Conservation (phyloP, 2,113 vertebrate genomes). For the Leucoraja erinaceus region DNA sequence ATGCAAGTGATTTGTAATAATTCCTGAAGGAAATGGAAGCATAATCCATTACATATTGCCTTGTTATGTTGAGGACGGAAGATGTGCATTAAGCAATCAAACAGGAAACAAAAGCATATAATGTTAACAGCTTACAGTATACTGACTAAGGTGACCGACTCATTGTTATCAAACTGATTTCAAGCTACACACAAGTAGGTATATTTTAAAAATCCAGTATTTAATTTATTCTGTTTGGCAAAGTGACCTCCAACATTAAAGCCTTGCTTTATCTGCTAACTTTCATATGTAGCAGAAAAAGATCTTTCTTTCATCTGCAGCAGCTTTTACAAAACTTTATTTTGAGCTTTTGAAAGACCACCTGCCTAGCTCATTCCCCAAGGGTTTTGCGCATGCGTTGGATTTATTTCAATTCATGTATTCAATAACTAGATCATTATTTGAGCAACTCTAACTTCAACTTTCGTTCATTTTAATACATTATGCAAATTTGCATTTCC, state of each 20-base stretch:
- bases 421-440: neutral
- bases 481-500: neutral
- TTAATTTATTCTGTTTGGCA: neutral
- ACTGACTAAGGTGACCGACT: neutral
- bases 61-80: neutral
- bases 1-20: neutral
- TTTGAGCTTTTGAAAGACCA: neutral
- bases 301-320: neutral
- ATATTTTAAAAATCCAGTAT: neutral
- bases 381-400: neutral
- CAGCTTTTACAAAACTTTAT: neutral
- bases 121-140: neutral
- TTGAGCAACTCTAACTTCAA: neutral
- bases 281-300: neutral
- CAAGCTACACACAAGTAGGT: neutral
- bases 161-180: neutral
- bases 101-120: too few species aligned
- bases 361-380: neutral
- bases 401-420: neutral
- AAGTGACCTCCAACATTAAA: neutral
- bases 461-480: neutral
- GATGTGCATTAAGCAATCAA: neutral
- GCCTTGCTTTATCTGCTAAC: neutral
- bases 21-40: neutral
- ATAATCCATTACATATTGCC: neutral